These are phyloP conservation scores for Rattus rattus DNA, from an alignment of 2,113 vertebrate genomes.

Conservation along the genomic window DNA sequence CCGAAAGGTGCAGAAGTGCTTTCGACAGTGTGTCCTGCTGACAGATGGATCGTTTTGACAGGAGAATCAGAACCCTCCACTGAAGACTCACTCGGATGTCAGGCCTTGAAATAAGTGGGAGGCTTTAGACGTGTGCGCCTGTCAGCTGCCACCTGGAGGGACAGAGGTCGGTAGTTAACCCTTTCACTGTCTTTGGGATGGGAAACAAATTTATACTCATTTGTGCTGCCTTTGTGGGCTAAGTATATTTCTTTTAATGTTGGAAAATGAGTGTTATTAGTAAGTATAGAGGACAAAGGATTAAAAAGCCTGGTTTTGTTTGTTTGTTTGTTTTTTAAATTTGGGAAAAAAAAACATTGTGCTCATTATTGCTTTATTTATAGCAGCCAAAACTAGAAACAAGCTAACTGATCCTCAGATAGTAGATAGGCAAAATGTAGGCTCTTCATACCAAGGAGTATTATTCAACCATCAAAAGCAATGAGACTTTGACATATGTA, in stretches of 20 bases:
- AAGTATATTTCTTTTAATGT: neutral
- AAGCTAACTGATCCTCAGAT: neutral
- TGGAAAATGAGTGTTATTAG: neutral
- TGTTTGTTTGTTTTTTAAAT: neutral
- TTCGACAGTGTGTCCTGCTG: constrained; percentile 81
- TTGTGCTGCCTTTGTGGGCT: neutral
- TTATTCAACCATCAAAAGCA: constrained; percentile 13
- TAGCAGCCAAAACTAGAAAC: neutral
- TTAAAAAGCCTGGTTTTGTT: too few relatives aligned
- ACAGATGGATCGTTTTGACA: constrained; percentile 83
- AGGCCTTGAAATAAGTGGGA: constrained; percentile 53
- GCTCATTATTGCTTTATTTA: neutral
- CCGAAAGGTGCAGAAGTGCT: constrained; percentile 83
- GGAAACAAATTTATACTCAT: neutral
- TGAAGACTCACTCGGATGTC: constrained; percentile 71
- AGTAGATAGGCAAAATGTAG: neutral
- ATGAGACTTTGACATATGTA: neutral
- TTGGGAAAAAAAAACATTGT: neutral
- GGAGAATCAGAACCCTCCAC: constrained; percentile 75
- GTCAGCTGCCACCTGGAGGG: constrained; percentile 60
- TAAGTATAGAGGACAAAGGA: neutral
- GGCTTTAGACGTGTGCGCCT: constrained; percentile 50
- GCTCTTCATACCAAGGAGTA: neutral
- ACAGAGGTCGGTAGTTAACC: constrained; percentile 8
- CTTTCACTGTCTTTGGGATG: constrained; percentile 12